Percentiles rank a stretch among this genome's conserved stretches.
Conservation (phyloP, 2,113 vertebrate genomes). For the Panthera tigris region DNA sequence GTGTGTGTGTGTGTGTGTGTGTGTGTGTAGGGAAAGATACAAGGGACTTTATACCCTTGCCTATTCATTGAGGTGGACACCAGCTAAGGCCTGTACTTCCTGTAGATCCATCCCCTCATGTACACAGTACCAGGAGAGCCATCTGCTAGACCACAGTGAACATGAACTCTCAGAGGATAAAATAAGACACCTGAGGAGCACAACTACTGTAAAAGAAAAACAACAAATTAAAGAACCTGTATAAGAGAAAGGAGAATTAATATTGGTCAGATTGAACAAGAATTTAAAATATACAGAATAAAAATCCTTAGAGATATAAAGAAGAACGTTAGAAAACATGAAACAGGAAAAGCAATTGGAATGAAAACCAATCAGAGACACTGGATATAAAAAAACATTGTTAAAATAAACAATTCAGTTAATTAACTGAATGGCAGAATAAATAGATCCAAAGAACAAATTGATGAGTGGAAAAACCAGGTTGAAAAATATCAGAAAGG, state of each 20-base stretch:
- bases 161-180: background rate
- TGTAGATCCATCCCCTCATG: background rate
- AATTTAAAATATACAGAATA: background rate
- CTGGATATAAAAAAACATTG: background rate
- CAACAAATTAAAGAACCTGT: background rate
- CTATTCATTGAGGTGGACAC: background rate
- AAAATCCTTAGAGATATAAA: background rate
- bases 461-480: background rate
- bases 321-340: background rate
- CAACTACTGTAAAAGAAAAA: background rate
- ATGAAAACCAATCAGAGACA: background rate
- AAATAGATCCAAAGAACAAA: background rate
- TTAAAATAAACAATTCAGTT: background rate
- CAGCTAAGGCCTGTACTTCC: background rate
- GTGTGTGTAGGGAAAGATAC: background rate
- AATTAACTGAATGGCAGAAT: background rate
- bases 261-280: background rate
- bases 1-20: background rate
- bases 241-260: background rate
- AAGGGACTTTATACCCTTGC: background rate
- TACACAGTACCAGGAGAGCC: background rate
- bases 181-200: background rate
- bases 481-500: background rate
- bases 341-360: background rate
- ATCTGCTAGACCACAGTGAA: background rate